phyloP scores from a whole-genome alignment of 2,113 vertebrate genomes.

The Lates calcarifer region DNA sequence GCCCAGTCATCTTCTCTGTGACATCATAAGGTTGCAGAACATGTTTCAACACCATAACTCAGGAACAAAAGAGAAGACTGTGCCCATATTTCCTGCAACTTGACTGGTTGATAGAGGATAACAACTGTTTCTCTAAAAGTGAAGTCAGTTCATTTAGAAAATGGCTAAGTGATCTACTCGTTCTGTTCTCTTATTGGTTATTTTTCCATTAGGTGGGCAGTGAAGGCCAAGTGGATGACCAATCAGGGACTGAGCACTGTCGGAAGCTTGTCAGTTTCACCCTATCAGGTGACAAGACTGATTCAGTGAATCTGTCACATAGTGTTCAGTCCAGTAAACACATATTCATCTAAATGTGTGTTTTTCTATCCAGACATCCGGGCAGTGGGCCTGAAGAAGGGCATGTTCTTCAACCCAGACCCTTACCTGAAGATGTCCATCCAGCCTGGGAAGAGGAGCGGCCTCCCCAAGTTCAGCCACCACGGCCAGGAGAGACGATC shows the following conservation, averaged over 20 bases:
- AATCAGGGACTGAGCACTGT: slow-evolving; percentile 88
- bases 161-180: background rate
- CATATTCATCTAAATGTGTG: background rate
- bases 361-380: slow-evolving; percentile 86
- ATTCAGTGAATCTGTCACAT: background rate
- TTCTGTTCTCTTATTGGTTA: slow-evolving; percentile 35
- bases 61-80: too few relatives aligned
- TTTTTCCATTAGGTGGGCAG: slow-evolving; percentile 81
- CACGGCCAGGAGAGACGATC: slow-evolving; percentile 95
- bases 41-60: too few relatives aligned
- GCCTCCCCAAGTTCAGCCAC: slow-evolving; percentile 94
- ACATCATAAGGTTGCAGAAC: too few relatives aligned
- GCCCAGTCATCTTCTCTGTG: too few relatives aligned
- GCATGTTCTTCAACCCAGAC: slow-evolving; percentile 99
- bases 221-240: slow-evolving; percentile 88
- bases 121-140: background rate
- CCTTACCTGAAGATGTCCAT: slow-evolving; percentile 99
- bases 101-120: too few relatives aligned
- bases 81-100: too few relatives aligned
- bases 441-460: slow-evolving; percentile 93
- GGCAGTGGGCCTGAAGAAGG: slow-evolving; percentile 95
- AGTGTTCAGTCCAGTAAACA: background rate
- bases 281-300: slow-evolving; percentile 87
- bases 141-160: background rate
- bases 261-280: slow-evolving; percentile 96